Evolutionary conservation across 2,113 vertebrate species (phyloP).

Genomic region (Labeo catla): DNA sequence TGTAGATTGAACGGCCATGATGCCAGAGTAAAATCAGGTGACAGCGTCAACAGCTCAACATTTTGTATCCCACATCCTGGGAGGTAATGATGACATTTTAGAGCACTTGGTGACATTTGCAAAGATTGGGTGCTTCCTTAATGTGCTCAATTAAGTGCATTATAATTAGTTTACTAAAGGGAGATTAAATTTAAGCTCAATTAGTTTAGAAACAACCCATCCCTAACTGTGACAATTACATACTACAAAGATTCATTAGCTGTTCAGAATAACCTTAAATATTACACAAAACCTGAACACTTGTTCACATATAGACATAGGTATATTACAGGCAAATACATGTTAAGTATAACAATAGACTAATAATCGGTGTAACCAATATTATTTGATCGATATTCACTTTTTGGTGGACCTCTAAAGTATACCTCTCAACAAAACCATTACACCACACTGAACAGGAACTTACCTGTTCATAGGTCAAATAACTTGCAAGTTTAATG

Average conservation of each 20-base stretch:
- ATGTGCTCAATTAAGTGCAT: neutral
- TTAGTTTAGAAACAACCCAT: neutral
- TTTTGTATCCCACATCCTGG: constrained; percentile 9
- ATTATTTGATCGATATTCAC: too few species aligned
- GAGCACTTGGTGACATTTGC: constrained; percentile 8
- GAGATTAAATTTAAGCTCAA: neutral
- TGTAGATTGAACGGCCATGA: neutral
- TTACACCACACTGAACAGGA: too few species aligned
- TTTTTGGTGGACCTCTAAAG: too few species aligned
- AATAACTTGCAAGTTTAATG: too few species aligned
- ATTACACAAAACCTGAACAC: neutral
- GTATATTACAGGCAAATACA: neutral
- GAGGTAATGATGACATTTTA: constrained; percentile 15
- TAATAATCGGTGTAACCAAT: too few species aligned
- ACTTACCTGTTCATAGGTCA: too few species aligned
- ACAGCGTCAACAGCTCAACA: neutral
- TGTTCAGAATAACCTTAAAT: neutral
- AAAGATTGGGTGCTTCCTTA: constrained; percentile 19
- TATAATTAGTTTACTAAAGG: constrained; percentile 2
- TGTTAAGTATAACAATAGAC: too few species aligned
- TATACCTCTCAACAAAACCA: too few species aligned
- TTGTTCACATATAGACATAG: neutral
- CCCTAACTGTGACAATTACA: neutral
- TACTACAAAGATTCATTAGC: neutral
- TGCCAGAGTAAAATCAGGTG: neutral